These are phyloP conservation scores for Collichthys lucidus DNA, from an alignment of 2,113 vertebrate species.

Conservation along the genomic window DNA sequence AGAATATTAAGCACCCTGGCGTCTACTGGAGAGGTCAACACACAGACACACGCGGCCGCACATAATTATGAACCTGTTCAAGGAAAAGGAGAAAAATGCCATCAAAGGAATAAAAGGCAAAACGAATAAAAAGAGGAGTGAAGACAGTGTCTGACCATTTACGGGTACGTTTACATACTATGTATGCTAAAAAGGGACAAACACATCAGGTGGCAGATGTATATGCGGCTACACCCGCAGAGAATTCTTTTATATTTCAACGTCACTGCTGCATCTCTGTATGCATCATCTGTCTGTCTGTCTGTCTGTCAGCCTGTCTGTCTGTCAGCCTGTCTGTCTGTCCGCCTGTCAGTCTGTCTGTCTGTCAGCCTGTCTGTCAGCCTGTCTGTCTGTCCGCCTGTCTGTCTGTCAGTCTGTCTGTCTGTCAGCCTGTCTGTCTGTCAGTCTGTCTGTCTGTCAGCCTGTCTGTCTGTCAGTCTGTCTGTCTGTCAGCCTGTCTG, in stretches of 20 bases:
- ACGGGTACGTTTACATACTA: not conserved
- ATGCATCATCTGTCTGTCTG: constrained; percentile 15
- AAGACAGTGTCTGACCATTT: constrained; percentile 11
- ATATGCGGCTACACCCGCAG: not conserved
- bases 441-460: constrained; percentile 24
- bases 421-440: constrained; percentile 20
- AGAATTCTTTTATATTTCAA: not conserved
- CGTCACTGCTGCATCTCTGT: constrained; percentile 14
- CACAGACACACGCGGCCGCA: constrained; percentile 49
- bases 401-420: constrained; percentile 9
- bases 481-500: constrained; percentile 8
- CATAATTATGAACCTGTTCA: constrained; percentile 64
- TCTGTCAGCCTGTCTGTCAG: constrained; percentile 18
- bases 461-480: constrained; percentile 14
- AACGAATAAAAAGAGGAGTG: constrained; percentile 2
- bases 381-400: constrained; percentile 9
- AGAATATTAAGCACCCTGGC: constrained; percentile 69
- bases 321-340: constrained; percentile 23
- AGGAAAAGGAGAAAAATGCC: constrained; percentile 30
- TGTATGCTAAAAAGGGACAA: not conserved
- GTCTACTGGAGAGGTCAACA: constrained; percentile 71
- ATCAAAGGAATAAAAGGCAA: constrained; percentile 6
- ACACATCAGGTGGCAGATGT: constrained; percentile 12
- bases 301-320: not conserved
- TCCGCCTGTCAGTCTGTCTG: not conserved